Base-by-base conservation (phyloP, 2,113 vertebrate species). In the Lanius ludovicianus region DNA sequence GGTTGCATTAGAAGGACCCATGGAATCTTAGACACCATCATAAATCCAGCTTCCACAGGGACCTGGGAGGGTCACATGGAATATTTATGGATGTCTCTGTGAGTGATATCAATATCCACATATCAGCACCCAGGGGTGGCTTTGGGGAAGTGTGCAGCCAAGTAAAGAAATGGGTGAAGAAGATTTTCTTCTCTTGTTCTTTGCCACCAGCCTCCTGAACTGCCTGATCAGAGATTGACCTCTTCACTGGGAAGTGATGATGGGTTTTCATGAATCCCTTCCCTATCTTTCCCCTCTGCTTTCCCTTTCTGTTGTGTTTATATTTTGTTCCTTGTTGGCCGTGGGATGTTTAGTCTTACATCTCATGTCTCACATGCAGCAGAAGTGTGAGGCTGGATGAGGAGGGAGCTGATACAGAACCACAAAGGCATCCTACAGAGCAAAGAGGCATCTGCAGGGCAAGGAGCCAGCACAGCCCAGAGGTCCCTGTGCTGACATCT, bases 321-420 rank as follows among this genome's bases (percentile, higher is more conserved):
- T 7, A 25, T 79, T 87, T 63, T 44, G 20, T 11, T 82, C 73
- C 47, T 33, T 22, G 30, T 23, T 79, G 39, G 39, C 69, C 49
- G 11, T 25, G n/a, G 56, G 83, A 52, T 85, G 46, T 82, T 96
- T 91, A 85, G 62, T 59, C 70, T 84, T 25, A 37, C 57, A 21
- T 68, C 67, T 60, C 35, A 13, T 56, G 39, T 67, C 73, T 41
- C 35, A 39, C 35, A 23, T 4, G 49, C 52, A 70, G 65, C 65
- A 87, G 63, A 65, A 85, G 57, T 13, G 65, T 0, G 0, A 65
- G 78, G 81, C 65, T 0, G 0, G 53, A 25, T 1, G 4, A 67
- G 75, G 50, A 64, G 28, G 6, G 63, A 62, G 55, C 67, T 73
- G 90, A 67, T 30, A 69, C 63, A 53, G 75, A 77, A 52, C 52